Conservation (phyloP, 2,888 invertebrate species). For the Cistogaster globosa region DNA sequence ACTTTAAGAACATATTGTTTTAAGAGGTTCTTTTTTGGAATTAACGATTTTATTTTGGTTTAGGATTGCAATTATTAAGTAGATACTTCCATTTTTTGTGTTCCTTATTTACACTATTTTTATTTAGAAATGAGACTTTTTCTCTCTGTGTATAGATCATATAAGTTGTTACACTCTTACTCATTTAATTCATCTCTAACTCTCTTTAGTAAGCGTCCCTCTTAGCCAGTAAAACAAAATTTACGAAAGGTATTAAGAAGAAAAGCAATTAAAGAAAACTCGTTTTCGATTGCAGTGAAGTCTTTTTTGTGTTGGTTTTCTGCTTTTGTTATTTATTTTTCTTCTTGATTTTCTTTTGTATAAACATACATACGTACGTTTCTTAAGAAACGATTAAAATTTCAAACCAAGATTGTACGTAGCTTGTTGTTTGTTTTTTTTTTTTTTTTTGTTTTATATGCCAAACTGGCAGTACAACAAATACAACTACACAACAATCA, state of each 20-base stretch:
- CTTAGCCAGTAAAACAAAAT: constrained; percentile 56
- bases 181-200: constrained; percentile 14
- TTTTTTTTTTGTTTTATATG: constrained; percentile 40
- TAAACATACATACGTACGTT: constrained; percentile 52
- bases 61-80: too few relatives aligned
- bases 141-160: constrained; percentile 52
- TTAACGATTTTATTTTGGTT: too few relatives aligned
- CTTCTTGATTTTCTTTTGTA: constrained; percentile 54
- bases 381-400: constrained; percentile 65
- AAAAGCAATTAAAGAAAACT: constrained; percentile 46
- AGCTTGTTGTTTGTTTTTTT: constrained; percentile 15
- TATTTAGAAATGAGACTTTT: neutral
- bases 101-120: too few relatives aligned
- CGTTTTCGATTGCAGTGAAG: constrained; percentile 42
- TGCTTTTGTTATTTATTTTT: constrained; percentile 35
- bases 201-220: constrained; percentile 48
- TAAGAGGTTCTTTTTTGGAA: too few relatives aligned
- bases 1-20: too few relatives aligned
- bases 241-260: constrained; percentile 16
- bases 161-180: constrained; percentile 28
- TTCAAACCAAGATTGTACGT: constrained; percentile 36
- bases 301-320: neutral
- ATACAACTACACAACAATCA: constrained; percentile 14
- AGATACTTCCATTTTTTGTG: too few relatives aligned
- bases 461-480: constrained; percentile 24